Evolutionary conservation across 23 tunicate species (phyloP).

Genomic region (Aplidium turbinatum): DNA sequence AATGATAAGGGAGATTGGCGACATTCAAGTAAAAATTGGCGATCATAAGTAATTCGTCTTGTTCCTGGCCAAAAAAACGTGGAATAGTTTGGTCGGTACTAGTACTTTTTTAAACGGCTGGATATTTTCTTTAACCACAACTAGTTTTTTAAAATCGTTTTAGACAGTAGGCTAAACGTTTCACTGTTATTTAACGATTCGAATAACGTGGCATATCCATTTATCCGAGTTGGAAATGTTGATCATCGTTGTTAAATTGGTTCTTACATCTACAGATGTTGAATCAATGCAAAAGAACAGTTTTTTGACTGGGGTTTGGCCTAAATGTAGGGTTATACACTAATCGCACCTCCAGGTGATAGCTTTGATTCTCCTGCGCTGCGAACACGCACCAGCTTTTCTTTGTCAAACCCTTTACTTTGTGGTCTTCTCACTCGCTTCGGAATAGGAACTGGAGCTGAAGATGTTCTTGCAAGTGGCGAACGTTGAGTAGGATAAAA

Average conservation of each 20-base stretch:
- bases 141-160: too few species aligned
- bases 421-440: background rate
- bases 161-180: too few species aligned
- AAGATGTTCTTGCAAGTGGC: constrained; percentile 48
- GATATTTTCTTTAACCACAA: too few species aligned
- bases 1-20: constrained; percentile 67
- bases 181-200: too few species aligned
- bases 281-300: too few species aligned
- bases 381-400: constrained; percentile 44
- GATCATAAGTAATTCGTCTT: constrained; percentile 58
- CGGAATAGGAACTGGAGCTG: constrained; percentile 64
- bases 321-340: background rate
- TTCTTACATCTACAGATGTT: too few species aligned
- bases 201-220: too few species aligned
- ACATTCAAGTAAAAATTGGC: constrained; percentile 60
- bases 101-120: too few species aligned
- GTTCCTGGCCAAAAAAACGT: constrained; percentile 27
- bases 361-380: constrained; percentile 19
- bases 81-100: too few species aligned
- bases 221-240: too few species aligned
- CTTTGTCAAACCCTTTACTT: background rate
- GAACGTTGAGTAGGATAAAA: background rate
- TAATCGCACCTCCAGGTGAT: background rate
- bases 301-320: background rate
- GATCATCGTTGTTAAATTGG: too few species aligned